These are phyloP conservation scores for Leptopilina myrica DNA, from an alignment of 2,888 invertebrate species.

Conservation along the genomic window DNA sequence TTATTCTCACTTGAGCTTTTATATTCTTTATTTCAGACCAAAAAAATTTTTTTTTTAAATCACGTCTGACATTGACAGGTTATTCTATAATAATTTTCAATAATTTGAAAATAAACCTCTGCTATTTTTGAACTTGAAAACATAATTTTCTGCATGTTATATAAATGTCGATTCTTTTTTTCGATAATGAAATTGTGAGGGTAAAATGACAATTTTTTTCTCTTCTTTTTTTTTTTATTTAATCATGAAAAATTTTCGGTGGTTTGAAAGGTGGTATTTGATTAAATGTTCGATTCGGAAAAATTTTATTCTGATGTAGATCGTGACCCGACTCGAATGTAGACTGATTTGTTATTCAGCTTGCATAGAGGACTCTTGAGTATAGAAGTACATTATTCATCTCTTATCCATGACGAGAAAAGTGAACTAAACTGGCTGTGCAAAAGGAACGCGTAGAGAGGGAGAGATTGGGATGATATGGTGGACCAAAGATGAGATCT, in stretches of 20 bases:
- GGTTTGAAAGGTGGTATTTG: conserved; percentile 8
- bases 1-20: no score
- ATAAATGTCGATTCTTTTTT: no score
- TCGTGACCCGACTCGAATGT: conserved; percentile 68
- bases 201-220: not conserved
- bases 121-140: no score
- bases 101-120: no score
- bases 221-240: not conserved
- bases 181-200: no score
- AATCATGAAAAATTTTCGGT: conserved; percentile 5
- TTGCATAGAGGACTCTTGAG: conserved; percentile 68
- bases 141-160: no score
- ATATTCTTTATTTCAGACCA: no score
- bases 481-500: conserved; percentile 1
- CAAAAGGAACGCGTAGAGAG: conserved; percentile 21
- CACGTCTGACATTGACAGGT: no score
- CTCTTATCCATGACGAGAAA: conserved; percentile 68
- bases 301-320: conserved; percentile 60
- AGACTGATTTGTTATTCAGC: conserved; percentile 74
- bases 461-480: conserved; percentile 24
- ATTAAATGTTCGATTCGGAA: conserved; percentile 43
- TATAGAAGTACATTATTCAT: conserved; percentile 72
- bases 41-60: no score
- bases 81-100: no score
- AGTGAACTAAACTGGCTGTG: conserved; percentile 57